Evolutionary conservation across 2,888 invertebrate genomes (phyloP).

Genomic region (Cerastis leucographa): DNA sequence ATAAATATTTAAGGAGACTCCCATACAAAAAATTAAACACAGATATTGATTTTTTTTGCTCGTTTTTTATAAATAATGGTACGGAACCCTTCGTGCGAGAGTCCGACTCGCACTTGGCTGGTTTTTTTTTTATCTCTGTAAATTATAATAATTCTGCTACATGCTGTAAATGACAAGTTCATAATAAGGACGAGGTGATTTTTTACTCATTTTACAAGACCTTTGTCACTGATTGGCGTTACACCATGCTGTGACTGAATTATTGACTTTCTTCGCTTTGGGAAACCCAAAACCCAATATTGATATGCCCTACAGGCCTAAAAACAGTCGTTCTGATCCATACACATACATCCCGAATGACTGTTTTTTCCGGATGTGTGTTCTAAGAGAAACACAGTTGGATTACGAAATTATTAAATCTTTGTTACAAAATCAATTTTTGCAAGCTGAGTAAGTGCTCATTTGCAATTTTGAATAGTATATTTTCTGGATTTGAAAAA

Average conservation of each 20-base stretch:
- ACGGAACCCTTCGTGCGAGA: no score
- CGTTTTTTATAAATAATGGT: no score
- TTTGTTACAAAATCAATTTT: background rate
- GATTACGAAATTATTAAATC: background rate
- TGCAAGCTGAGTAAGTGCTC: no score
- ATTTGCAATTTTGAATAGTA: background rate
- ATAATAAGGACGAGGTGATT: background rate
- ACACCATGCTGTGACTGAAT: background rate
- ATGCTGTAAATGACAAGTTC: background rate
- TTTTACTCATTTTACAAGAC: background rate
- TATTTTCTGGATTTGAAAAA: background rate
- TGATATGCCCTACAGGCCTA: conserved; percentile 30
- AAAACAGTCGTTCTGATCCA: background rate
- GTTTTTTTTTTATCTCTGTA: no score
- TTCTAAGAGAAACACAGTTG: conserved; percentile 1
- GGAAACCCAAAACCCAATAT: conserved; percentile 17
- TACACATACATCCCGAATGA: no score
- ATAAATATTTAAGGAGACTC: no score
- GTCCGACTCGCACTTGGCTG: no score
- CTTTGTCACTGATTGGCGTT: background rate
- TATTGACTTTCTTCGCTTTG: conserved; percentile 15
- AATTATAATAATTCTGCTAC: no score
- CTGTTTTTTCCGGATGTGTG: background rate
- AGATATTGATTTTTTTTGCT: no score
- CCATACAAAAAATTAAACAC: no score